Base-by-base conservation (phyloP, 1,140 invertebrate genomes). In the Orius insidiosus region DNA sequence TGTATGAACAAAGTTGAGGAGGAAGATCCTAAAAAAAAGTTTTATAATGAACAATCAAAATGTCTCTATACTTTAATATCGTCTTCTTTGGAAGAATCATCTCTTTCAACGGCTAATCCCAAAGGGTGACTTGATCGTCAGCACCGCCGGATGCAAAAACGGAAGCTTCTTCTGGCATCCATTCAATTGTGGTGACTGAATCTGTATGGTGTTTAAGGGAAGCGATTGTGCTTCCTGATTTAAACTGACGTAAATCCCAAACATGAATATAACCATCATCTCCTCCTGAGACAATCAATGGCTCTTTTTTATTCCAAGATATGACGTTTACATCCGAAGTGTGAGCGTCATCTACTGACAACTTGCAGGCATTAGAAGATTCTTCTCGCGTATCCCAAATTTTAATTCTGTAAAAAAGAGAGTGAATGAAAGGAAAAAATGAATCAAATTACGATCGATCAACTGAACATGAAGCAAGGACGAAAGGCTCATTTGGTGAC, bases 1-100 rank as follows among this genome's bases (percentile, higher is more conserved):
- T 99, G 96, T 53, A 98, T 92, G 60, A 99, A 99, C 35, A 99
- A 3, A 99, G 62, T 63, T 98, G 94, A 1, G 92, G 85, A 32
- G 95, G 94, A 30, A 98, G 63, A 57, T 85, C 76, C 63, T 76
- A 64, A 9, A 71, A 51, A 49, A 43, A 50, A n/a, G 24, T 24
- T 7, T 4, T 7, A 24, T 24, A 24, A 24, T 24, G 24, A 24
- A 4, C 24, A n/a, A n/a, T 24, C 7, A 11, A 43, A 34, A 42
- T 13, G 36, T 31, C 4, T 43, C 40, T 46, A 58, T 58, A 76
- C 71, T 54, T 72, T 70, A 47, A 74, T 60, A 48, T 77, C 74
- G 42, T 80, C 67, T 51, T 64, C 61, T 35, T 65, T 67, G 45
- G 71, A 65, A 8, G 79, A 72, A 58, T 83, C 81, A 34, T 54